Conservation (phyloP, 2,888 invertebrate species). For the Spisula solida region DNA sequence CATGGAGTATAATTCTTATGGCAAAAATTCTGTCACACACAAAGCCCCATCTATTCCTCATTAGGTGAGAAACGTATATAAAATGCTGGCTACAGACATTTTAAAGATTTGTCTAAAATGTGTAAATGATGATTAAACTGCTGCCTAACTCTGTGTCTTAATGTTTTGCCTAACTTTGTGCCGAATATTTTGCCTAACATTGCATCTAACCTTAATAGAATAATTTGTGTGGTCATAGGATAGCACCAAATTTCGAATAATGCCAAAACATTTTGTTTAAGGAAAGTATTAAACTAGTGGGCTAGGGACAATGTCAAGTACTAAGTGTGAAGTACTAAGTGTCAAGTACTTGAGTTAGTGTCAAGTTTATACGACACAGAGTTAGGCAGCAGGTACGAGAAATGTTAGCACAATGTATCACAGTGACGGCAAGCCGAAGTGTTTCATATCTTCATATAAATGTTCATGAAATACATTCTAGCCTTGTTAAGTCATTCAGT, state of each 20-base stretch:
- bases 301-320: too few relatives aligned
- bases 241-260: too few relatives aligned
- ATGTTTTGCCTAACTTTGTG: background rate
- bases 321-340: background rate
- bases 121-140: background rate
- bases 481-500: background rate
- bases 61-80: background rate
- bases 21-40: background rate
- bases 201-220: background rate
- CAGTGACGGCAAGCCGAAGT: constrained; percentile 23
- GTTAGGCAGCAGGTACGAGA: constrained; percentile 6
- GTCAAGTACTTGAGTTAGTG: background rate
- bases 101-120: constrained; percentile 1
- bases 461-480: background rate
- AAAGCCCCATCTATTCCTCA: constrained; percentile 3
- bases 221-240: too few relatives aligned
- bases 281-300: too few relatives aligned
- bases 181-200: background rate
- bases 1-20: background rate
- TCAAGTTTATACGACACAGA: background rate
- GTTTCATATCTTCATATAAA: background rate
- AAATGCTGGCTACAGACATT: constrained; percentile 24
- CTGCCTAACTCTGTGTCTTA: background rate
- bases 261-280: too few relatives aligned
- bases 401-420: constrained; percentile 28